Evolutionary conservation across 1,140 invertebrate species (phyloP), one percentile per base, ranked within the genome.

Genomic region (Cephus cinctus): DNA sequence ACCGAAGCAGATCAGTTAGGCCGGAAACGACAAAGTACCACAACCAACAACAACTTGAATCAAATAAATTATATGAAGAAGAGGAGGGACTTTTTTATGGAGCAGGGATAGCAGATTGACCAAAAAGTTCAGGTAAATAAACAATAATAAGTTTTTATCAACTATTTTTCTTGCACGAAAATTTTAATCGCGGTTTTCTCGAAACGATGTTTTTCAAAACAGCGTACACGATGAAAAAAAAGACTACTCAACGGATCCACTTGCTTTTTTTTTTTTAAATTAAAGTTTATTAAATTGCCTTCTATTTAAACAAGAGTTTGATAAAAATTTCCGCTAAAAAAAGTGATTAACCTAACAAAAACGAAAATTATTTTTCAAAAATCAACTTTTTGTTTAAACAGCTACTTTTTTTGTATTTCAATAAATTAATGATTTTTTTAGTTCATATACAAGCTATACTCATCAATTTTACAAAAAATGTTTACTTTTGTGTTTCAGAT

Each of bases 31-130:
- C 38, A 40, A 40, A 40, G 19, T 23, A 23, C 27, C 19, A 40
- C 22, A 40, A 40, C 22, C 19, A 40, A 40, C 38, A 40, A 40
- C 38, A 40, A 40, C 22, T n/a, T 40, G 38, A 40, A 40, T 40
- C 27, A 40, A 40, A 40, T 15, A 23, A 40, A 40, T 15, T 40
- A 22, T 40, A 40, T 40, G 38, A 40, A 40, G 38, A 40, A 23
- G 38, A 40, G 38, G 38, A 40, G 38, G 38, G 38, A n/a, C n/a
- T n/a, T n/a, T n/a, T n/a, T n/a, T n/a, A n/a, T n/a, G n/a, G n/a
- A n/a, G n/a, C n/a, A n/a, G n/a, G n/a, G n/a, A n/a, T n/a, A n/a
- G n/a, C n/a, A n/a, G n/a, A n/a, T n/a, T n/a, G n/a, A n/a, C n/a
- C n/a, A n/a, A n/a, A n/a, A n/a, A n/a, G n/a, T n/a, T n/a, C n/a